Evolutionary conservation across 2,797 vertebrate species (phyloP).

Genomic region (Varecia variegata): DNA sequence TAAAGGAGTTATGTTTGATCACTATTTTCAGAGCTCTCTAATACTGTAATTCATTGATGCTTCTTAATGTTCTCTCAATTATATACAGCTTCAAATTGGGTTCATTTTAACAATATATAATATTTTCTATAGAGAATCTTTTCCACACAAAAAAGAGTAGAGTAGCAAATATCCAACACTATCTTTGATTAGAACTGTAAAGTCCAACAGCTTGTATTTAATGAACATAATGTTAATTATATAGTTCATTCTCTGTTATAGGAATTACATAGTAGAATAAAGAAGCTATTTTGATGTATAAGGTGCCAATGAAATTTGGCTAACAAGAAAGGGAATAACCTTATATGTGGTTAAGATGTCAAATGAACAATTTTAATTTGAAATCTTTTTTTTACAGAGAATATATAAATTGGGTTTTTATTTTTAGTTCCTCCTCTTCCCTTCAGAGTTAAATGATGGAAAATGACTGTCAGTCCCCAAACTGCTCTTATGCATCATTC

Average conservation of each 20-base stretch:
- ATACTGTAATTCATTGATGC: conserved; percentile 38
- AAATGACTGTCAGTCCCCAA: conserved; percentile 44
- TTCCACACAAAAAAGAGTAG: background rate
- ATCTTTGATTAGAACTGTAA: conserved; percentile 49
- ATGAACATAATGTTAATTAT: conserved; percentile 11
- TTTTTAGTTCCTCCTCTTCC: conserved; percentile 61
- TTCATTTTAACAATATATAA: conserved; percentile 34
- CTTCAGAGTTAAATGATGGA: conserved; percentile 62
- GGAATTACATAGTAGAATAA: background rate
- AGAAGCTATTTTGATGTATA: background rate
- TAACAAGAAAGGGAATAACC: background rate
- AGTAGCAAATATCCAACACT: conserved; percentile 11
- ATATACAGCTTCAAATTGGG: conserved; percentile 16
- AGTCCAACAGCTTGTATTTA: conserved; percentile 49
- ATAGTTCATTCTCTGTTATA: conserved; percentile 4
- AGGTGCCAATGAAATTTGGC: background rate
- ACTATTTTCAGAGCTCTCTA: conserved; percentile 25
- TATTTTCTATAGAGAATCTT: background rate
- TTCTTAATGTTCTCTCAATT: background rate
- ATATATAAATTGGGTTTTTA: conserved; percentile 46
- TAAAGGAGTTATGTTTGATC: conserved; percentile 43
- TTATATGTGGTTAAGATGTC: conserved; percentile 26
- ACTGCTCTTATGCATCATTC: conserved; percentile 52
- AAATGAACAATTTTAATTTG: conserved; percentile 46
- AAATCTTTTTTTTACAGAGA: conserved; percentile 52